Evolutionary conservation across 2,888 invertebrate genomes (phyloP), one percentile per base, ranked within the genome.

Genomic region (Drepana falcataria): DNA sequence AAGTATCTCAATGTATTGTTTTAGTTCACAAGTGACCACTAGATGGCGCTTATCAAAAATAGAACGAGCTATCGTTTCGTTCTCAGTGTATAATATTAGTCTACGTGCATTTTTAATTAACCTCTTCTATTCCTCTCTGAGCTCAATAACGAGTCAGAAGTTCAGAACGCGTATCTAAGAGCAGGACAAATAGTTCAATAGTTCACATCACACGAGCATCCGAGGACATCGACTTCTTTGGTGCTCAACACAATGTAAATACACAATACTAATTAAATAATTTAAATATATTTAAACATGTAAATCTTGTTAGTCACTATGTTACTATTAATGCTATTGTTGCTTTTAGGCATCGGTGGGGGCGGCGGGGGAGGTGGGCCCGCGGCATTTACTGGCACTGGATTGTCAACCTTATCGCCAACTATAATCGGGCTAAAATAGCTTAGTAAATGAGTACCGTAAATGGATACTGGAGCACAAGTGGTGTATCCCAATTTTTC

Each of bases 381-480:
- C 33, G 55, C 55, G 57, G 53, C 55, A 59, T 54, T 59, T 59
- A 59, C 64, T 77, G 78, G 74, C 72, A 74, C 74, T 63, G 68
- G 51, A 58, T 64, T 75, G 51, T 63, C 60, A 59, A 58, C 61
- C 56, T 68, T 77, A 75, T 59, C 56, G 58, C 66, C 70, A 65
- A 55, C 4, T 0, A 34, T 21, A 52, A 53, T 53, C 59, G 66
- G 47, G 56, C 62, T 70, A 63, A 57, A 66, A 64, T 54, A 65
- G 53, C 56, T 75, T 51, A 69, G 63, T 61, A 71, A 56, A 63
- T 75, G 75, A 59, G 74, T 78, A 7, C 95, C 95, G 75, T 94
- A 95, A 73, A 95, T 94, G 59, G 94, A 93, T 35, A 95, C 83
- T 2, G 95, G 95, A 53, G 92, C 91, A 75, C 96, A 95, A 66